Base-by-base conservation (phyloP, 2,888 invertebrate species). In the Dryobotodes eremita region DNA sequence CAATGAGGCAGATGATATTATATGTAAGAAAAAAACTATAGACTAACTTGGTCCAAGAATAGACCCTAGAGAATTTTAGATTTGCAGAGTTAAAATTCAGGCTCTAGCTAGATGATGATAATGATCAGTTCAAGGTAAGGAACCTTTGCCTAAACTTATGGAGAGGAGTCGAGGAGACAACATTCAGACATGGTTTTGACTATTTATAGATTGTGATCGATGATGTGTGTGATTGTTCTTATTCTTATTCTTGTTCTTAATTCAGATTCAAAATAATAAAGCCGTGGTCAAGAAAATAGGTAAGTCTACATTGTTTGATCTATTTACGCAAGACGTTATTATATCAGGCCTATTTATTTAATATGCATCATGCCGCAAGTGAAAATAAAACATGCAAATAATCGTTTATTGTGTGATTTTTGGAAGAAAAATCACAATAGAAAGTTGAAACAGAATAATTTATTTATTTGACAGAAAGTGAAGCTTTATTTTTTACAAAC, bases 281-380 rank as follows among this genome's bases (percentile, higher is more conserved):
- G n/a, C 36, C 42, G 31, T 59, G 26, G 42, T 71, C 57, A 75
- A 79, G 36, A 77, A 83, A 71, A 71, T 82, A 68, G 71, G 42
- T 42, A 70, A n/a, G 26, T 64, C 65, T 20, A 73, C 53, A 65
- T 48, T 75, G 76, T 85, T 77, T 87, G 84, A 82, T 89, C 79
- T 87, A 84, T 79, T 84, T 84, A 82, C 26, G 46, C 55, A 55
- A 80, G 53, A 80, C 61, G 17, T 79, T 76, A 79, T 74, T 72
- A 79, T 82, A 83, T 76, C 64, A 79, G 72, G 36, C 65, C 75
- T 86, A 81, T 81, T 79, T 88, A 81, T 83, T 82, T 77, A 84
- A 88, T 62, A 31, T 86, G 59, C 79, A 82, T 62, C 84, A 75
- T 42, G 66, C 57, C 50, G 23, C 20, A 31, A 62, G 53, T 57